These are phyloP conservation scores for Nettapus auritus DNA, from an alignment of 2,113 vertebrate genomes.

Conservation along the genomic window DNA sequence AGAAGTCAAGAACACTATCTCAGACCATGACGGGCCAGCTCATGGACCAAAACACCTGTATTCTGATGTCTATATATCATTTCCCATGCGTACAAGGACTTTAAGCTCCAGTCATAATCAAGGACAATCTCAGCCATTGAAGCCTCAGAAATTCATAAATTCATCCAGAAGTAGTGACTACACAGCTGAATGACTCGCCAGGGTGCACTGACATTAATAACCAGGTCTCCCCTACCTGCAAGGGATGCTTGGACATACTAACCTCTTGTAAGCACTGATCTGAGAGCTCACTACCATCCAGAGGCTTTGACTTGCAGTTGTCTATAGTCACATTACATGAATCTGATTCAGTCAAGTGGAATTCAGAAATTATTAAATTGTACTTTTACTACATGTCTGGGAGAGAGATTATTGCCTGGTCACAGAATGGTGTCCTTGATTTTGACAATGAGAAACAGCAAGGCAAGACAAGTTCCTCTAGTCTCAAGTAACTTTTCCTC, in stretches of 20 bases:
- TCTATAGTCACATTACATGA: neutral
- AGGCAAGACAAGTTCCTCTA: neutral
- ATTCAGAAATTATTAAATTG: neutral
- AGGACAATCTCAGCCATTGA: neutral
- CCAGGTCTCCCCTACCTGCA: neutral
- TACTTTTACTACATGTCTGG: neutral
- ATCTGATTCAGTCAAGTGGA: neutral
- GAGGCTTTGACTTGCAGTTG: neutral
- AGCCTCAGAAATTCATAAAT: neutral
- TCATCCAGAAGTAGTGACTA: neutral
- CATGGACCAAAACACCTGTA: accelerated
- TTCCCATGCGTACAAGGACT: neutral
- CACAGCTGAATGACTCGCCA: neutral
- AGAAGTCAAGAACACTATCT: neutral
- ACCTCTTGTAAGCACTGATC: neutral
- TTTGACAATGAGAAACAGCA: neutral
- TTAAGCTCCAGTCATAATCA: neutral
- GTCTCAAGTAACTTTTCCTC: neutral
- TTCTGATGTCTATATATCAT: neutral
- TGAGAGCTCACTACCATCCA: neutral
- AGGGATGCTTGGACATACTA: neutral
- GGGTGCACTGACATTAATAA: neutral
- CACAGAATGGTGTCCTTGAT: neutral
- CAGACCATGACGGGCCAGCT: neutral
- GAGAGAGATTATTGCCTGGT: neutral